These are phyloP conservation scores for Hemibates koningsi DNA, from an alignment of 2,113 vertebrate genomes.

Conservation along the genomic window DNA sequence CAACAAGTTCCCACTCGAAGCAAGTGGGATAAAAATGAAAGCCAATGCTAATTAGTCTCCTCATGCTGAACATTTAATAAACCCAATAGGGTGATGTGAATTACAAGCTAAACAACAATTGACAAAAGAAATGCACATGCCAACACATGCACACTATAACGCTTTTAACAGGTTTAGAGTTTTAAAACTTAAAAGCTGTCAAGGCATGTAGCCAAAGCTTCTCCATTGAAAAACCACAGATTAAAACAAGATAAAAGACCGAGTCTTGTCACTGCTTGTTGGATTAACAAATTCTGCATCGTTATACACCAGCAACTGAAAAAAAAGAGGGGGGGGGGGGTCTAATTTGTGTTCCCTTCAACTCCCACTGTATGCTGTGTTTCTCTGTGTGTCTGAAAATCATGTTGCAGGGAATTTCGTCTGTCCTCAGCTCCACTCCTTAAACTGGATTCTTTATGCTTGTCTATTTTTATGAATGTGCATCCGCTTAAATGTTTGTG, in stretches of 20 bases:
- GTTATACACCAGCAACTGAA: neutral
- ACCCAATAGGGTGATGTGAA: slow-evolving; percentile 3
- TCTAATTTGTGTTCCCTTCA: neutral
- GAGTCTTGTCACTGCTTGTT: neutral
- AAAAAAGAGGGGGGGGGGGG: neutral
- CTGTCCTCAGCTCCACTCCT: slow-evolving; percentile 16
- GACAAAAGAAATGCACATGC: neutral
- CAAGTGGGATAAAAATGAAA: neutral
- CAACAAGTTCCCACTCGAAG: slow-evolving; percentile 13
- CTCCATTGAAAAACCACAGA: neutral
- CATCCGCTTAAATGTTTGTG: neutral
- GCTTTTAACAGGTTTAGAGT: neutral
- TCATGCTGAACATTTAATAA: slow-evolving; percentile 40
- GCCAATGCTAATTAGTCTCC: slow-evolving; percentile 27
- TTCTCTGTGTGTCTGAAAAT: neutral
- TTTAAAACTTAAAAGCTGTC: neutral
- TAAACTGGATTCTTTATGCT: slow-evolving; percentile 28
- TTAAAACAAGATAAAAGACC: neutral
- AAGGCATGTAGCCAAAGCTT: neutral
- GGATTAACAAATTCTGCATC: neutral
- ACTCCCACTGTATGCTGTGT: neutral
- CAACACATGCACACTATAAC: neutral
- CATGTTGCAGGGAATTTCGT: slow-evolving; percentile 33
- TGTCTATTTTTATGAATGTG: slow-evolving; percentile 26
- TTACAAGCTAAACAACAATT: neutral